Percentiles rank a stretch among this genome's conserved stretches.
Conservation (phyloP, 53 echinoderm and acorn worm genomes). For the Echinometra lucunter region DNA sequence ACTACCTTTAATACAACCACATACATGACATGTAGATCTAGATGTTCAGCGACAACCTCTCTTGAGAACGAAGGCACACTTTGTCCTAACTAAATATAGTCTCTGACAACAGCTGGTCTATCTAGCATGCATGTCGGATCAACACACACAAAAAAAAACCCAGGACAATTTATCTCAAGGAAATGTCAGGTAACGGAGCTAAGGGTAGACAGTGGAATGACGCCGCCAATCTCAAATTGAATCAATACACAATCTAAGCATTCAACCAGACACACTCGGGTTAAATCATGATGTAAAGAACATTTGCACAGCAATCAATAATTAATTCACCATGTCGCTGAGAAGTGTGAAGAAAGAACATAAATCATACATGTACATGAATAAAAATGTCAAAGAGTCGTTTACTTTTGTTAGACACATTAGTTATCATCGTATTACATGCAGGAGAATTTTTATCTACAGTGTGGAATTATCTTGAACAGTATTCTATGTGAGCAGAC, state of each 20-base stretch:
- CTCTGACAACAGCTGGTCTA: constrained; percentile 39
- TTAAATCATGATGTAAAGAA: background rate
- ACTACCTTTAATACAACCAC: too few relatives aligned
- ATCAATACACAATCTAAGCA: constrained; percentile 44
- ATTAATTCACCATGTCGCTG: background rate
- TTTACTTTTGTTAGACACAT: too few relatives aligned
- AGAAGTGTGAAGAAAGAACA: background rate
- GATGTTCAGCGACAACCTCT: background rate
- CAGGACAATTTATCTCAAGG: background rate
- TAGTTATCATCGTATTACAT: too few relatives aligned
- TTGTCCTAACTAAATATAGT: constrained; percentile 33
- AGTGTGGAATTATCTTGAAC: too few relatives aligned
- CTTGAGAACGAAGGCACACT: background rate
- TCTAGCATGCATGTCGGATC: background rate
- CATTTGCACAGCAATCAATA: background rate
- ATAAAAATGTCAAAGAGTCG: too few relatives aligned
- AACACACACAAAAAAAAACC: background rate
- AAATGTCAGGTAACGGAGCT: background rate
- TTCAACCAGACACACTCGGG: background rate
- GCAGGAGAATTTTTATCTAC: too few relatives aligned
- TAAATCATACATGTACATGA: too few relatives aligned
- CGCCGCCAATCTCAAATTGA: background rate
- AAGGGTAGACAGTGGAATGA: background rate
- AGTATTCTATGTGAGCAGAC: too few relatives aligned
- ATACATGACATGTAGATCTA: too few relatives aligned